Conservation (phyloP, 2,113 vertebrate species). For the Pollimyrus isidori region DNA sequence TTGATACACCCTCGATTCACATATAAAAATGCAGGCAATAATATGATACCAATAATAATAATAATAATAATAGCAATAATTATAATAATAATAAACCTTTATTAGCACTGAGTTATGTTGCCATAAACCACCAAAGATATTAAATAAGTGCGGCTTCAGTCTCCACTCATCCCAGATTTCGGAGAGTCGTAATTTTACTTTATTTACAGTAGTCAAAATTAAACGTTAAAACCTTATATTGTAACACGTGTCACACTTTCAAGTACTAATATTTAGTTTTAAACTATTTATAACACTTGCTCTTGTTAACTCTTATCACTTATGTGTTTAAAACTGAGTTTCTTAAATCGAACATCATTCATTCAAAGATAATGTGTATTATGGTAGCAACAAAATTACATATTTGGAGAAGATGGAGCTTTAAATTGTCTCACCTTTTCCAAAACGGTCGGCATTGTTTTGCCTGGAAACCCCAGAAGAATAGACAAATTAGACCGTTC, state of each 20-base stretch:
- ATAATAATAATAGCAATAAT: not conserved
- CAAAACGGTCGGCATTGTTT: not conserved
- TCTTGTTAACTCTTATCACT: not conserved
- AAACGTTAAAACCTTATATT: not conserved
- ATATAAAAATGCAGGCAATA: not conserved
- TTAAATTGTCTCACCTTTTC: not conserved
- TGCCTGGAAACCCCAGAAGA: not conserved
- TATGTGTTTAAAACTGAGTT: not conserved
- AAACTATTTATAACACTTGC: not conserved
- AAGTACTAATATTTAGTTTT: not conserved
- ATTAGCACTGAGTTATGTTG: not conserved
- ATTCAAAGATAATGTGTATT: not conserved
- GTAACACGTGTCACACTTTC: not conserved
- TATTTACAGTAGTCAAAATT: not conserved
- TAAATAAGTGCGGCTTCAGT: not conserved
- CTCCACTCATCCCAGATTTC: not conserved
- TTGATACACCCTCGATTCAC: not conserved
- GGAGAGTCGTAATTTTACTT: not conserved
- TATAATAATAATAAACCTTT: not conserved
- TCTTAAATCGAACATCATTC: not conserved
- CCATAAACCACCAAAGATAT: not conserved
- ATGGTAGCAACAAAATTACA: not conserved
- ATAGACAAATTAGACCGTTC: not conserved
- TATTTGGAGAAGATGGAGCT: not conserved
- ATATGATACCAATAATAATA: not conserved